phyloP scores from a whole-genome alignment of 1,140 invertebrate species.

The Leptinotarsa texana region DNA sequence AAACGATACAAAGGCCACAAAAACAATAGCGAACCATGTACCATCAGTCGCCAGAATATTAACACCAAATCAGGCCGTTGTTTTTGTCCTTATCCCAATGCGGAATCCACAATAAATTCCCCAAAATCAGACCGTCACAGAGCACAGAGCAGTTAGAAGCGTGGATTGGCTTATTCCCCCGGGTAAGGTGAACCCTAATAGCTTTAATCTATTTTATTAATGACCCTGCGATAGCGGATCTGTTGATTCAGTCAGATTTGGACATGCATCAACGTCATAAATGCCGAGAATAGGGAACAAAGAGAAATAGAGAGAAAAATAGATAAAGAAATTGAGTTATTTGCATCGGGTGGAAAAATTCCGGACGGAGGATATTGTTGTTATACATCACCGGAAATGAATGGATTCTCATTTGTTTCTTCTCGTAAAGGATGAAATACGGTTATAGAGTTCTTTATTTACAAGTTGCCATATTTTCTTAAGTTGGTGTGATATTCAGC shows the following conservation, averaged over 20 bases:
- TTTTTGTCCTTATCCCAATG: too few species aligned
- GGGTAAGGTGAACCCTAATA: constrained; percentile 8
- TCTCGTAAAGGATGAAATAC: not conserved
- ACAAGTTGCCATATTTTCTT: too few species aligned
- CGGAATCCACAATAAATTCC: too few species aligned
- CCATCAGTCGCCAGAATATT: too few species aligned
- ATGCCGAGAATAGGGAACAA: not conserved
- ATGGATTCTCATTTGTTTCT: constrained; percentile 1
- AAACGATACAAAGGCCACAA: too few species aligned
- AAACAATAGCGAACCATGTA: too few species aligned
- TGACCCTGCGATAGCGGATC: constrained; percentile 9
- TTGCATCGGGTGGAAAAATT: not conserved
- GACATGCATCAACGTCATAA: constrained; percentile 15
- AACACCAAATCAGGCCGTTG: too few species aligned
- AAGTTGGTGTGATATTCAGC: too few species aligned
- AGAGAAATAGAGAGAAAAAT: not conserved
- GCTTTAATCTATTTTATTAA: constrained; percentile 17
- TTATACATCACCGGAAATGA: constrained; percentile 4
- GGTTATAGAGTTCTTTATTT: too few species aligned
- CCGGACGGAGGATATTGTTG: not conserved
- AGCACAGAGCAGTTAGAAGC: too few species aligned
- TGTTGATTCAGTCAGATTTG: constrained; percentile 13
- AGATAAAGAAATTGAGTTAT: constrained; percentile 9
- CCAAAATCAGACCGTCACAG: too few species aligned
- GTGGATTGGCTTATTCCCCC: not conserved